Conservation (phyloP, 1,140 invertebrate genomes). For the Goniozus legneri region DNA sequence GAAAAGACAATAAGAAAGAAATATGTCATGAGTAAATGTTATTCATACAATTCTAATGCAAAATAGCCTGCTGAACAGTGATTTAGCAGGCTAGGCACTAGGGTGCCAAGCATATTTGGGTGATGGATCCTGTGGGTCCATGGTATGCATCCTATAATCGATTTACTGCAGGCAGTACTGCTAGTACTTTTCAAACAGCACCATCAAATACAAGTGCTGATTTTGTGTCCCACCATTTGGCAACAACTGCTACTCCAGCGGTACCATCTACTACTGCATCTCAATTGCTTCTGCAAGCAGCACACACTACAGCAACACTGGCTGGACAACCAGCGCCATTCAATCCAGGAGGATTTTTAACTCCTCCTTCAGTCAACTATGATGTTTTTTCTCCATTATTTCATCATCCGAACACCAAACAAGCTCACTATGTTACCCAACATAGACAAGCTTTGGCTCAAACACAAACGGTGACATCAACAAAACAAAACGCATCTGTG, state of each 20-base stretch:
- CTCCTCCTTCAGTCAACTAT: slow-evolving; percentile 65
- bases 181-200: slow-evolving; percentile 52
- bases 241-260: slow-evolving; percentile 46
- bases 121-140: slow-evolving; percentile 76
- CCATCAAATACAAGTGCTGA: slow-evolving; percentile 53
- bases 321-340: slow-evolving; percentile 64
- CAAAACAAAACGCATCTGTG: slow-evolving; percentile 55
- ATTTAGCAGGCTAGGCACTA: slow-evolving; percentile 39
- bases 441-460: slow-evolving; percentile 57
- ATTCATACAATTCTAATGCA: slow-evolving; percentile 13
- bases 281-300: slow-evolving; percentile 62
- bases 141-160: slow-evolving; percentile 76
- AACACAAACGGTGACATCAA: slow-evolving; percentile 46
- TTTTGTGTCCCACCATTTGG: slow-evolving; percentile 62
- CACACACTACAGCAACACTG: slow-evolving; percentile 60
- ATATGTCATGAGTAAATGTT: slow-evolving; percentile 29
- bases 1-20: too few species aligned
- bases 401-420: slow-evolving; percentile 66
- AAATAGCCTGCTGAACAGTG: slow-evolving; percentile 21
- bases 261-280: slow-evolving; percentile 59
- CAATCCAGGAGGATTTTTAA: slow-evolving; percentile 67
- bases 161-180: slow-evolving; percentile 59
- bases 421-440: slow-evolving; percentile 59
- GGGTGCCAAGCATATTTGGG: slow-evolving; percentile 34
- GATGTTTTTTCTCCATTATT: slow-evolving; percentile 72